A percentile compares a stretch with the other conserved stretches of the same genome.
These are phyloP conservation scores for Spodoptera exigua DNA, from an alignment of 2,888 invertebrate species.

Conservation along the genomic window DNA sequence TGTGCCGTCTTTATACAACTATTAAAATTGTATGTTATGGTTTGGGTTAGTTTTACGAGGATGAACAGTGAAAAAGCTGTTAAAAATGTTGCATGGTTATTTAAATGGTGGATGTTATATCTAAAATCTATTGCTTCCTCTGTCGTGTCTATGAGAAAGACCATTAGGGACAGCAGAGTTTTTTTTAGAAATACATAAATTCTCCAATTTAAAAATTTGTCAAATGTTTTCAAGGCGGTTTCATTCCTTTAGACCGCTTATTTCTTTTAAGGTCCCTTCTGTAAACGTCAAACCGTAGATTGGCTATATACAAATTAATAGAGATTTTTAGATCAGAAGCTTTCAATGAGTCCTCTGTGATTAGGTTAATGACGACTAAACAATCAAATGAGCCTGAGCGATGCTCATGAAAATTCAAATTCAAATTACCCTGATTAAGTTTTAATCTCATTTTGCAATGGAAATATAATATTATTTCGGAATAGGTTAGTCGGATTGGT, in stretches of 20 bases:
- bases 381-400: slow-evolving; percentile 21
- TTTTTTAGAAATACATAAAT: too few relatives aligned
- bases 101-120: not conserved
- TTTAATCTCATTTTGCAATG: slow-evolving; percentile 16
- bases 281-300: too few relatives aligned
- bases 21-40: slow-evolving; percentile 54
- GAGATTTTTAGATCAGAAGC: too few relatives aligned
- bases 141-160: too few relatives aligned
- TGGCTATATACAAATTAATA: too few relatives aligned
- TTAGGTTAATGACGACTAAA: slow-evolving; percentile 7
- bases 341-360: too few relatives aligned
- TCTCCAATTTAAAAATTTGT: too few relatives aligned
- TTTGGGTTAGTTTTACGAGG: slow-evolving; percentile 45
- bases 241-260: too few relatives aligned
- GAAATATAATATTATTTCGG: slow-evolving; percentile 35
- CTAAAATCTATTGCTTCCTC: too few relatives aligned
- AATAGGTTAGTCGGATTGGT: slow-evolving; percentile 58
- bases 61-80: slow-evolving; percentile 22
- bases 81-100: slow-evolving; percentile 5
- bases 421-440: slow-evolving; percentile 16
- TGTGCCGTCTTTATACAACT: slow-evolving; percentile 40
- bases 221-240: too few relatives aligned
- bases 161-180: too few relatives aligned
- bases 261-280: too few relatives aligned
- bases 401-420: slow-evolving; percentile 40